These are phyloP conservation scores for Hydroisotoma schaefferi DNA, from an alignment of 2,888 invertebrate species.

Conservation along the genomic window DNA sequence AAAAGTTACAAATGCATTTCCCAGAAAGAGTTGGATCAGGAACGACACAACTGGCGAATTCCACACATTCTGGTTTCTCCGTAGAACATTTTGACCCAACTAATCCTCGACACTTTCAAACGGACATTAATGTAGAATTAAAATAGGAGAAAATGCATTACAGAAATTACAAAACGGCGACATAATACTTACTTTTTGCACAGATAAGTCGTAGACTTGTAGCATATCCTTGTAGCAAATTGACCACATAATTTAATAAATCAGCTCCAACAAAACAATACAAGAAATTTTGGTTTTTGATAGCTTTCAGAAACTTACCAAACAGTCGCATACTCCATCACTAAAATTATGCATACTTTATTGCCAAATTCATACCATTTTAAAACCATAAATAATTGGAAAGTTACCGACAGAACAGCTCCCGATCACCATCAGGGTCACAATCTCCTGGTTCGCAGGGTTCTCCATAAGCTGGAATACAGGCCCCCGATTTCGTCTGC, in stretches of 20 bases:
- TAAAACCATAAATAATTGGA: background rate
- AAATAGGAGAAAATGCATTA: background rate
- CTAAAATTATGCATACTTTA: conserved; percentile 35
- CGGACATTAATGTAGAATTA: background rate
- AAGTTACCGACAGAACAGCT: conserved; percentile 2
- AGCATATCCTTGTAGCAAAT: conserved; percentile 18
- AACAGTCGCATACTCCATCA: conserved; percentile 38
- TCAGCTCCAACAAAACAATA: background rate
- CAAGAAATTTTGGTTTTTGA: too few relatives aligned
- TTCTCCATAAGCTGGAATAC: conserved; percentile 26
- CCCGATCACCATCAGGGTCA: conserved; percentile 13
- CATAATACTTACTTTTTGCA: background rate
- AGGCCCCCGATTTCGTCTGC: conserved; percentile 22
- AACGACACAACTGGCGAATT: conserved; percentile 45
- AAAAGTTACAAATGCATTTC: conserved; percentile 45
- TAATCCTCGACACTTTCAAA: conserved; percentile 26
- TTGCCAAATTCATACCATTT: conserved; percentile 33
- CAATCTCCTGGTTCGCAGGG: conserved; percentile 23
- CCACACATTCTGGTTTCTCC: conserved; percentile 34
- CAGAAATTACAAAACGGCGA: too few relatives aligned
- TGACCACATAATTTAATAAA: background rate
- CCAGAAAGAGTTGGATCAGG: conserved; percentile 32
- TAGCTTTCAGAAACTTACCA: conserved; percentile 3
- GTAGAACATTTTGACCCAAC: conserved; percentile 34
- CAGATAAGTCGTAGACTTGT: conserved; percentile 27